Base-by-base conservation (phyloP, 2,888 invertebrate species). In the Eupsilia transversa region DNA sequence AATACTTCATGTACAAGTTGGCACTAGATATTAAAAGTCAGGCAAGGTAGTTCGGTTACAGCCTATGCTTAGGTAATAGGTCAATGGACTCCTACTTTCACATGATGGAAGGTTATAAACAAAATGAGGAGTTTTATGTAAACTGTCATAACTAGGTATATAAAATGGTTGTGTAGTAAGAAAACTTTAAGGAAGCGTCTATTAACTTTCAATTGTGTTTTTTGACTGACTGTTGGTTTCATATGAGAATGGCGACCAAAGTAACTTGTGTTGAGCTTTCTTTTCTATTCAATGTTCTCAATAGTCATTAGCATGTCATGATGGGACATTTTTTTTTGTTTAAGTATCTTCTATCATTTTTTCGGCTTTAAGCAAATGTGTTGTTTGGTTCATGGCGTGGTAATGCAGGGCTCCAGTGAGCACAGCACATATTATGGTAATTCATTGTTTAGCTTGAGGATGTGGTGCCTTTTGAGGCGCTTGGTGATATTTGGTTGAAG, bases 61-160 rank as follows among this genome's bases (percentile, higher is more conserved):
- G 85, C 87, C 87, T 88, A 90, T 76, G 80, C 88, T 87, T 88
- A 87, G 86, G 87, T 90, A 90, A 89, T 86, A 90, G 92, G 93
- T 93, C 92, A 93, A 85, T 92, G 92, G 93, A 92, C 94, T 92
- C 82, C 87, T 88, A 93, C 93, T 93, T 93, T 94, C 92, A 92
- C 91, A 91, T 89, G 81, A 84, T 87, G 89, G 90, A 93, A 92
- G 93, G 93, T 90, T 90, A 89, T 82, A 87, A 77, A 88, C 83
- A 87, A 88, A 90, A 88, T 88, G 86, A 86, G 86, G 77, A 86
- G 83, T 89, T 79, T 82, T 79, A 85, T 75, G 81, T 85, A 69
- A 81, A 67, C 78, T 80, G 74, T 76, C 67, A 77, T 66, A 66
- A 75, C 64, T 61, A 6, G 20, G 52, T 52, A 2, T 46, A 65